These are phyloP conservation scores for Mythimna pallens DNA, from an alignment of 2,888 invertebrate genomes.

Conservation along the genomic window DNA sequence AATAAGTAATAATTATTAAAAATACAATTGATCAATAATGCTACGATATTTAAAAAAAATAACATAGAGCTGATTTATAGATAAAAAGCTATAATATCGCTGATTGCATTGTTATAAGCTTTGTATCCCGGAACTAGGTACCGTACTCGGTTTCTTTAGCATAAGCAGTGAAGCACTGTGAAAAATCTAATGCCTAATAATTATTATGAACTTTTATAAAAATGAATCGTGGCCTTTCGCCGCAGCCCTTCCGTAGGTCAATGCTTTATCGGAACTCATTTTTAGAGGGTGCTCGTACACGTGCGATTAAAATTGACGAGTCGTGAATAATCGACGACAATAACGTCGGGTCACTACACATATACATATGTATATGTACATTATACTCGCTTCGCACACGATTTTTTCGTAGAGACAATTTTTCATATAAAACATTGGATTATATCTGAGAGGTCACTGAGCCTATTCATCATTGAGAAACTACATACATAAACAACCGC, in stretches of 20 bases:
- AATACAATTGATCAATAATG: no score
- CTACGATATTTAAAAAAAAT: no score
- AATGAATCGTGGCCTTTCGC: background rate
- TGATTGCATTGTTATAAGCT: no score
- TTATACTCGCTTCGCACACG: background rate
- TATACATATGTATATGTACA: background rate
- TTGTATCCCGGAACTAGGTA: no score
- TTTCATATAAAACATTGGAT: background rate
- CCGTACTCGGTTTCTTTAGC: no score
- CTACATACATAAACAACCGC: background rate
- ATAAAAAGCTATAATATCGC: no score
- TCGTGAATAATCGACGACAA: slow-evolving; percentile 30
- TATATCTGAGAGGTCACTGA: no score
- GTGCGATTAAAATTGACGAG: slow-evolving; percentile 22
- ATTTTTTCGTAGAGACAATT: background rate
- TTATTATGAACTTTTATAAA: background rate
- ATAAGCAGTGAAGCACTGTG: background rate
- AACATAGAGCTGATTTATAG: no score
- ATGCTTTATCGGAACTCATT: slow-evolving; percentile 21
- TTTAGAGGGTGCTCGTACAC: slow-evolving; percentile 10
- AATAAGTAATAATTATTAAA: no score
- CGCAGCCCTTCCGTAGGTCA: slow-evolving; percentile 9
- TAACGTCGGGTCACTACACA: background rate
- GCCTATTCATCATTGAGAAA: background rate
- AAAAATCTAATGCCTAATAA: background rate